Evolutionary conservation across 2,888 invertebrate species (phyloP), one percentile per base, ranked within the genome.

Genomic region (Eupithecia dodoneata): DNA sequence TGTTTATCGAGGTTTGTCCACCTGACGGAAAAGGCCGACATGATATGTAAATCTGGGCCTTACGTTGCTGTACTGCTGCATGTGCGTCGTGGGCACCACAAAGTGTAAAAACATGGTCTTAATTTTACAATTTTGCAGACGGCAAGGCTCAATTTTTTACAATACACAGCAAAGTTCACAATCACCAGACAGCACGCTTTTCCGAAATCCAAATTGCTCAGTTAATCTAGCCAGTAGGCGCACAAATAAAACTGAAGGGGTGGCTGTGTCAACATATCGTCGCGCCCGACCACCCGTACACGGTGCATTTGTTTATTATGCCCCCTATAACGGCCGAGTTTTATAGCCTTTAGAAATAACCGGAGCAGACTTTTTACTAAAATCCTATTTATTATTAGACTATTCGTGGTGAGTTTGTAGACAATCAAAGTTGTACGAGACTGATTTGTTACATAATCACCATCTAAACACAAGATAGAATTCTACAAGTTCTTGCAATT

Each of bases 321-420:
- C 87, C 84, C 63, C 87, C 84, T 84, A 83, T 81, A 81, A 81
- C 85, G 86, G 83, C 84, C 82, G 76, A 30, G 86, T 87, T 92
- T 92, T 92, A 92, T 92, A 90, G 90, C 87, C 89, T 90, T 89
- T 88, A 85, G 88, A 91, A 91, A 90, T 90, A 89, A 88, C 89
- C 84, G 84, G 82, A 88, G 83, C 89, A 85, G 89, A 84, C 83
- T 83, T 85, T 86, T 85, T 85, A 84, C 86, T 85, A 84, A 86
- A 87, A 82, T 85, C 79, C 70, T 76, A 73, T 83, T 89, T 85
- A 88, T 86, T 89, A 85, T 88, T 86, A 83, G 86, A 87, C 87
- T 87, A 59, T 47, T 70, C 70, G 70, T 47, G 70, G 70, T 47
- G 45, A 49, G 44, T 44, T 70, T 70, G 30, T 70, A 70, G 66